These are phyloP conservation scores for Cryptomyrus ogoouensis DNA, from an alignment of 2,113 vertebrate species.

Conservation along the genomic window DNA sequence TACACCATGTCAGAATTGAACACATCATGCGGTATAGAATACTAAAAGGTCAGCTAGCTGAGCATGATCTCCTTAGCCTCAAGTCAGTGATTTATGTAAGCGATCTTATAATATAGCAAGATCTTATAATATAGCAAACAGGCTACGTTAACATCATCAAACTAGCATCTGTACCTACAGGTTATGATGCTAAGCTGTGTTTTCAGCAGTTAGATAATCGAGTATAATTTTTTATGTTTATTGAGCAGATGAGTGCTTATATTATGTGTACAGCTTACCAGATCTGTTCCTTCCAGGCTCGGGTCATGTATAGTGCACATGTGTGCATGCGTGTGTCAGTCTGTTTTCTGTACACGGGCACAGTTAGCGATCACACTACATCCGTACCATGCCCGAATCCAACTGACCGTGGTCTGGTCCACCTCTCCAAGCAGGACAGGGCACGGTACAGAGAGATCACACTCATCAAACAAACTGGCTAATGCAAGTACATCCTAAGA, in stretches of 20 bases:
- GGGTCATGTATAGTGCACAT: not conserved
- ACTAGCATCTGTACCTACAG: not conserved
- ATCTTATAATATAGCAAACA: not conserved
- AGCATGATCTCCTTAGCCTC: not conserved
- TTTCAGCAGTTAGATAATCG: not conserved
- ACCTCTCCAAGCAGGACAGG: not conserved
- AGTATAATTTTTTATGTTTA: not conserved
- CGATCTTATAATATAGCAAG: not conserved
- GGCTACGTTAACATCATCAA: not conserved
- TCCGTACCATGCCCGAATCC: not conserved
- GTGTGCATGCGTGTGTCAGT: not conserved
- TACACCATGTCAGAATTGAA: constrained; percentile 4
- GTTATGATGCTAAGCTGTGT: not conserved
- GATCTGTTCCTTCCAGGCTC: not conserved
- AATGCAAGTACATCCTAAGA: not conserved
- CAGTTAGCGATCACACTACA: not conserved
- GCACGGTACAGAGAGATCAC: not conserved
- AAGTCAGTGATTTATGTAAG: not conserved
- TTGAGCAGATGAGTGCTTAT: not conserved
- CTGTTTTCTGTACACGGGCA: not conserved
- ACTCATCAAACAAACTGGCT: not conserved
- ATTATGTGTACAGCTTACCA: not conserved
- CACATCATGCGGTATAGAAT: not conserved
- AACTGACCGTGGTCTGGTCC: not conserved
- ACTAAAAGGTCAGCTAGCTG: not conserved